Conservation (phyloP, 2,797 vertebrate genomes). For the Staurois parvus region DNA sequence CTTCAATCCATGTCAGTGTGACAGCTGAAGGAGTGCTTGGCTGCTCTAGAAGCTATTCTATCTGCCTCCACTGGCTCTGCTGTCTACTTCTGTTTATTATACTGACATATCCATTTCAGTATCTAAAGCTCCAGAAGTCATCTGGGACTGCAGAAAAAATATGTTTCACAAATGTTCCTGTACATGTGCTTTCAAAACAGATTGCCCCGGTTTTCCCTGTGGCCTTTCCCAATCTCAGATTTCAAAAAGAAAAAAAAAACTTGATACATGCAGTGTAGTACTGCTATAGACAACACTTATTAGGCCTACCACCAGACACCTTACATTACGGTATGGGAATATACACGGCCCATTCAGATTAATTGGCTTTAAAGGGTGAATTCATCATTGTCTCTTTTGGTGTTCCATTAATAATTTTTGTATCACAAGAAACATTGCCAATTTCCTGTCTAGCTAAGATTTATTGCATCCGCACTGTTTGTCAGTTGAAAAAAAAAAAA, state of each 20-base stretch:
- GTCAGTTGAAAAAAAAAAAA: slow-evolving; percentile 27
- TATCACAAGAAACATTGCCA: slow-evolving; percentile 46
- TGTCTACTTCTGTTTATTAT: slow-evolving; percentile 55
- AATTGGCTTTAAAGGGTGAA: slow-evolving; percentile 54
- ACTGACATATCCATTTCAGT: slow-evolving; percentile 61
- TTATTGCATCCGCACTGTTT: slow-evolving; percentile 40
- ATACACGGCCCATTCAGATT: slow-evolving; percentile 42
- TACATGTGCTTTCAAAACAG: slow-evolving; percentile 58
- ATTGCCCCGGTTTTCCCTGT: slow-evolving; percentile 55
- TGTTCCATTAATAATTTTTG: slow-evolving; percentile 52
- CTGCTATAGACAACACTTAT: slow-evolving; percentile 28
- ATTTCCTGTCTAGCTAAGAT: slow-evolving; percentile 41
- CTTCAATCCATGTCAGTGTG: slow-evolving; percentile 48
- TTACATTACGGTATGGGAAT: slow-evolving; percentile 25
- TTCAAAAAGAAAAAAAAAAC: slow-evolving; percentile 10
- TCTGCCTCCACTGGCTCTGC: slow-evolving; percentile 43
- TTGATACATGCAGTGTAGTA: slow-evolving; percentile 15
- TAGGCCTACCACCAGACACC: slow-evolving; percentile 18
- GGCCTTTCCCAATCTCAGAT: slow-evolving; percentile 47
- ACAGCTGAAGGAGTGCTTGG: slow-evolving; percentile 33
- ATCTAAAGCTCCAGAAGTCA: slow-evolving; percentile 58
- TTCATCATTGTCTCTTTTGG: slow-evolving; percentile 55
- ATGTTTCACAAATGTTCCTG: slow-evolving; percentile 61
- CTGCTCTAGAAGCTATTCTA: slow-evolving; percentile 30
- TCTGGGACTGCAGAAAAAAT: slow-evolving; percentile 56